Base-by-base conservation (phyloP, 2,888 invertebrate species). In the Oscheius onirici region DNA sequence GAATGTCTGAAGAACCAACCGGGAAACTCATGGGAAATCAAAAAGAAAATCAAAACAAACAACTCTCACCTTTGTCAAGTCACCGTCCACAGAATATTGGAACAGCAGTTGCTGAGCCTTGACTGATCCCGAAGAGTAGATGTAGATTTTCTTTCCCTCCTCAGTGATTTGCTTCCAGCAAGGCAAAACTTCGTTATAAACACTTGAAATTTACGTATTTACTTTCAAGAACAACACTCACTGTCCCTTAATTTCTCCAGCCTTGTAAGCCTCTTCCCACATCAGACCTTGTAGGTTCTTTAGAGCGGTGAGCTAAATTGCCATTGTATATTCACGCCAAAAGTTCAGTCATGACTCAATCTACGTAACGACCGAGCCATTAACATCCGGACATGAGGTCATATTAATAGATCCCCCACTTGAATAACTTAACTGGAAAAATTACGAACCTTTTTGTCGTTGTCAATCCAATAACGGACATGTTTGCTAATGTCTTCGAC, bases 91-190 rank as follows among this genome's bases (percentile, higher is more conserved):
- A 2, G 94, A 92, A 88, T 94, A 90, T 0, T 91, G 90, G 88
- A 96, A 95, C 3, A 96, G 90, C 11, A 95, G 90, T 87, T 94
- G 93, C 88, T 97, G 97, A 15, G 95, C 93, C 83, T 93, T 92
- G 0, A 94, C 92, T 69, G 94, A 95, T 57, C 95, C 96, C 28
- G 95, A 95, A 0, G 96, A 96, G 88, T 94, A 97, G 74, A 95
- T 92, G 87, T 92, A 95, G 60, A 96, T 90, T 10, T 46, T 46
- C 24, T 28, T 49, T 13, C 49, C 63, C 77, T 91, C 91, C 43
- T 91, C 91, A 2, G 24, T 24, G 22, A 95, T 93, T 72, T 90
- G 89, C 85, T 92, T 91, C 57, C 97, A 90, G 0, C 92, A 92
- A 17, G 90, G 90, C 0, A 91, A 90, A 0, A 95, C 95, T 89